Evolutionary conservation across 2,113 vertebrate genomes (phyloP).

Genomic region (Ranitomeya imitator): DNA sequence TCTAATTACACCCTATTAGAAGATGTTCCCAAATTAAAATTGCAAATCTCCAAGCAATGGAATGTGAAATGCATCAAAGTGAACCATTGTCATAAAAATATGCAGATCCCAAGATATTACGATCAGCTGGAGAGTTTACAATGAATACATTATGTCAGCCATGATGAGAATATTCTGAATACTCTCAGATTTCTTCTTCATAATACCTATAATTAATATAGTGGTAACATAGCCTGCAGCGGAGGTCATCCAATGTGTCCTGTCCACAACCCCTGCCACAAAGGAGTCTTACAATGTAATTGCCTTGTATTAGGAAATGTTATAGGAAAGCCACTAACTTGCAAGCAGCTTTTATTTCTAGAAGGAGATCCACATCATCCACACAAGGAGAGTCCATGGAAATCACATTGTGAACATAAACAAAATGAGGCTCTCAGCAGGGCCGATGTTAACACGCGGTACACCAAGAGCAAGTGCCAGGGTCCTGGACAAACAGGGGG

Average conservation of each 20-base stretch:
- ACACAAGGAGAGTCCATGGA: too few species aligned
- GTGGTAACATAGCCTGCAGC: not conserved
- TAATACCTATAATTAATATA: not conserved
- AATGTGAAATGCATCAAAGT: slow-evolving; percentile 5
- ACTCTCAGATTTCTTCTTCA: not conserved
- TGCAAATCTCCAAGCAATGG: slow-evolving; percentile 1
- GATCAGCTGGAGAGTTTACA: not conserved
- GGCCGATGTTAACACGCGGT: too few species aligned
- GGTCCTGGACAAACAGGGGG: too few species aligned
- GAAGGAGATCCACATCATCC: too few species aligned
- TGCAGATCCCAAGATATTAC: slow-evolving; percentile 17
- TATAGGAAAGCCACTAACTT: not conserved
- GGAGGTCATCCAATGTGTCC: too few species aligned
- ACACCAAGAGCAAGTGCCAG: too few species aligned
- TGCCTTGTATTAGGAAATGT: not conserved
- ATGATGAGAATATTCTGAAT: not conserved
- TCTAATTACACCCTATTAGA: slow-evolving; percentile 26
- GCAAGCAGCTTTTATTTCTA: not conserved
- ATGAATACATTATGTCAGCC: slow-evolving; percentile 21
- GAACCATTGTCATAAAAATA: slow-evolving; percentile 35
- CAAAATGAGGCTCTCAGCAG: too few species aligned
- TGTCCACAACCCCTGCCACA: not conserved
- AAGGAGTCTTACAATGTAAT: not conserved
- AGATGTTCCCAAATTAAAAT: slow-evolving; percentile 21
- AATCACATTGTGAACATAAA: too few species aligned